Conservation (phyloP, 2,888 invertebrate species). For the Siphonodentalium dalli region DNA sequence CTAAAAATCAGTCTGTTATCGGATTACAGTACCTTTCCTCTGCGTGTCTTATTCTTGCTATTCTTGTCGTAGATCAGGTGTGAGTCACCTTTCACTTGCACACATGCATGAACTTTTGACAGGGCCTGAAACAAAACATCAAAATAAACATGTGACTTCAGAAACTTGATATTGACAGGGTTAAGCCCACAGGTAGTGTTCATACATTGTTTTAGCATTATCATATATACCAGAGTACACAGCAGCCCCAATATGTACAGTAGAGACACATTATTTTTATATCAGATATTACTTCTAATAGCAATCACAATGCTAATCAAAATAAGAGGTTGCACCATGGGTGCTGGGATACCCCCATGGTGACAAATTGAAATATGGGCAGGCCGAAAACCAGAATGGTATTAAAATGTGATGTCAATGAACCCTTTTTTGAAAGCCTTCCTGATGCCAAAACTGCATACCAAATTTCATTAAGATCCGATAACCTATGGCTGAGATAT, state of each 20-base stretch:
- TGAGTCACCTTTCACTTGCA: slow-evolving; percentile 63
- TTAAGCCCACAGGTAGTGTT: background rate
- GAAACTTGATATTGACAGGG: background rate
- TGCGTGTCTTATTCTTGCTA: slow-evolving; percentile 68
- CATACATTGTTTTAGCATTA: background rate
- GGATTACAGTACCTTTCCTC: slow-evolving; percentile 69
- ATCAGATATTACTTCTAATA: background rate
- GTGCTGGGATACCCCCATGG: no score
- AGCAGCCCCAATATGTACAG: background rate
- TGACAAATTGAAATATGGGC: no score
- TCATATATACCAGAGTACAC: background rate
- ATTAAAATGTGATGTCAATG: no score
- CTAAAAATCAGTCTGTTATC: no score
- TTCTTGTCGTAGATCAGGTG: slow-evolving; percentile 67
- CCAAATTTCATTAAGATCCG: no score
- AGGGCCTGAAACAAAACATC: slow-evolving; percentile 62
- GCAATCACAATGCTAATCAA: no score
- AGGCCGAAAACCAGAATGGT: no score
- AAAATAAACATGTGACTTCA: background rate
- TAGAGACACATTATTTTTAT: background rate
- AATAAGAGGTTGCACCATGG: no score
- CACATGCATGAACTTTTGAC: slow-evolving; percentile 69
- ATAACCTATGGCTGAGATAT: no score
- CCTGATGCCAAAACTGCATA: no score
- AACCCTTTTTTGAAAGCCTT: no score